A percentile compares a stretch with the other conserved stretches of the same genome.
Evolutionary conservation across 2,888 invertebrate genomes (phyloP).

Genomic region (Drosophila gaucha): DNA sequence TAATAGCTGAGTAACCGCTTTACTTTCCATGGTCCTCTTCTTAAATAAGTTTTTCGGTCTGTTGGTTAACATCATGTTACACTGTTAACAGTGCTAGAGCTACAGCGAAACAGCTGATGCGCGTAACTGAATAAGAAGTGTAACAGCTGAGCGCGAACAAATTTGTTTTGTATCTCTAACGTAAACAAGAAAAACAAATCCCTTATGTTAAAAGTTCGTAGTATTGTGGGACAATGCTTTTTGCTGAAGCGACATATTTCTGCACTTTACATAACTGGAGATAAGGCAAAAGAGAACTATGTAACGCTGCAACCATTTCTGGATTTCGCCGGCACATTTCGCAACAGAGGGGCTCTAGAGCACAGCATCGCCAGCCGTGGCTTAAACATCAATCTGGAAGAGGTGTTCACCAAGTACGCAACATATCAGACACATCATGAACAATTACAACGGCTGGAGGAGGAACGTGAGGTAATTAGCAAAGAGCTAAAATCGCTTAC

Average conservation of each 20-base stretch:
- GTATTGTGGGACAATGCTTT: conserved; percentile 17
- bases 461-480: conserved; percentile 85
- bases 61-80: neutral
- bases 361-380: conserved; percentile 87
- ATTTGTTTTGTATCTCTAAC: neutral
- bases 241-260: conserved; percentile 71
- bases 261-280: conserved; percentile 87
- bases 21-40: too few relatives aligned
- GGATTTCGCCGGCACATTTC: conserved; percentile 87
- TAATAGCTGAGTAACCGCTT: too few relatives aligned
- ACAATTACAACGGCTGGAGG: conserved; percentile 86
- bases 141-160: conserved; percentile 7
- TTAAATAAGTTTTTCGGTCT: neutral
- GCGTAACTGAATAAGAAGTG: neutral
- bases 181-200: neutral
- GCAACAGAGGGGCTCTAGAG: conserved; percentile 85
- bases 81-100: neutral
- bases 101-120: conserved; percentile 18
- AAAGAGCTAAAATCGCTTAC: conserved; percentile 85
- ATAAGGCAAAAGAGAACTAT: conserved; percentile 89
- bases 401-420: conserved; percentile 87
- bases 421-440: conserved; percentile 87
- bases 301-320: conserved; percentile 89
- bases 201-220: conserved; percentile 50
- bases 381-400: conserved; percentile 86